Percentiles rank a stretch among this genome's conserved stretches.
phyloP scores from a whole-genome alignment of 2,113 vertebrate genomes.

The Penelope pileata region DNA sequence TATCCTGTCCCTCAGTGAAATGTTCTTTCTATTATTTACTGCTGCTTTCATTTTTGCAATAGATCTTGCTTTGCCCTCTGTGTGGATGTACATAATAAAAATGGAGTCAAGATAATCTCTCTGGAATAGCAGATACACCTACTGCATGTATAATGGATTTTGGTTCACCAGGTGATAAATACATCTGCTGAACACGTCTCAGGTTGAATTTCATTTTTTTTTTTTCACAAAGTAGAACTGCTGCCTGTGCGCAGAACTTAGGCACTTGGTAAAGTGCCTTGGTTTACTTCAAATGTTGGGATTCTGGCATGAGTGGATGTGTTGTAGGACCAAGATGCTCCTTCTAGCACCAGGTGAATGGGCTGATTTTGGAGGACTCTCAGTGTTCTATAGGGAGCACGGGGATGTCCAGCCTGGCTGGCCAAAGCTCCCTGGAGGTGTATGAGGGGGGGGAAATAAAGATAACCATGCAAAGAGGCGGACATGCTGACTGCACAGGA shows the following conservation, averaged over 20 bases:
- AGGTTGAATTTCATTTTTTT: background rate
- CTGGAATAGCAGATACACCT: background rate
- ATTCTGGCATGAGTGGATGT: background rate
- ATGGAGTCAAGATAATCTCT: background rate
- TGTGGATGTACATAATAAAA: rapidly evolving
- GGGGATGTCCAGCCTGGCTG: constrained; percentile 77
- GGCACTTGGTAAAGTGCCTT: too few relatives aligned
- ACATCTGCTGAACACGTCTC: background rate
- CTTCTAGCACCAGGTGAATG: constrained; percentile 11
- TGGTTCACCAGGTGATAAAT: background rate
- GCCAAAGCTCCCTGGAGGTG: constrained; percentile 78
- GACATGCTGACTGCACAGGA: background rate
- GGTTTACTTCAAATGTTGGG: background rate
- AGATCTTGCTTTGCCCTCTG: background rate
- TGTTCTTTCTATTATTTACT: background rate
- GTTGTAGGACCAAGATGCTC: background rate
- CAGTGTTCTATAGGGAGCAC: constrained; percentile 73
- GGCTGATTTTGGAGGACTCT: constrained; percentile 76
- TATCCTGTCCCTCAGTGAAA: background rate
- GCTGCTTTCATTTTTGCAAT: background rate
- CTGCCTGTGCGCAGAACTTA: background rate
- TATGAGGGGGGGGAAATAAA: too few relatives aligned
- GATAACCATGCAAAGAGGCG: background rate
- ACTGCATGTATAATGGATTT: background rate
- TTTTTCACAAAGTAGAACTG: background rate